Percentiles rank a stretch among this genome's conserved stretches.
Evolutionary conservation across 92 coral and sea anemone genomes (phyloP).

Genomic region (Porites rus): DNA sequence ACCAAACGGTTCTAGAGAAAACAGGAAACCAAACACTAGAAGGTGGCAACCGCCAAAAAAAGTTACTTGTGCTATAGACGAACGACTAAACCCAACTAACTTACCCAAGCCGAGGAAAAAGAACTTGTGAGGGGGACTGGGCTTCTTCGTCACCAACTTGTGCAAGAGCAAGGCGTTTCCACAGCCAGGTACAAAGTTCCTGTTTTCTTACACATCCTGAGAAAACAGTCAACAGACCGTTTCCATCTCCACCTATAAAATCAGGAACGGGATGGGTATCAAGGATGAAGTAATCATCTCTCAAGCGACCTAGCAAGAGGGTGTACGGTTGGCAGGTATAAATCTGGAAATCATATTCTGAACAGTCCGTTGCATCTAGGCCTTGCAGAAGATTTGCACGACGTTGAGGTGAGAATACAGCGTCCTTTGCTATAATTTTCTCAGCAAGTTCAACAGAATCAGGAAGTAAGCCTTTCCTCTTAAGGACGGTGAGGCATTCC

Average conservation of each 20-base stretch:
- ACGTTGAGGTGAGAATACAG: constrained; percentile 4
- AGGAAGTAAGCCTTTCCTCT: constrained; percentile 16
- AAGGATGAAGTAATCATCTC: not conserved
- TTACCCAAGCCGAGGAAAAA: constrained; percentile 4
- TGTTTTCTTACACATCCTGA: not conserved
- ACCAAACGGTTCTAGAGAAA: too few relatives aligned
- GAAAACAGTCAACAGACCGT: not conserved
- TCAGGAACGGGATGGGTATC: constrained; percentile 15
- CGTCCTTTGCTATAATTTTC: constrained; percentile 11
- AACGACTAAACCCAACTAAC: not conserved
- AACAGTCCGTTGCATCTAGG: too few relatives aligned
- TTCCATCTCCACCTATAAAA: constrained; percentile 10
- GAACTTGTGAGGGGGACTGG: constrained; percentile 1
- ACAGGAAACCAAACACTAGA: too few relatives aligned
- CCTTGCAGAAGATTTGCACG: constrained; percentile 3
- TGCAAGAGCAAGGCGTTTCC: not conserved
- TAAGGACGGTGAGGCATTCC: constrained; percentile 5
- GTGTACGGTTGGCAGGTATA: constrained; percentile 17
- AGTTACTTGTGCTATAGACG: too few relatives aligned
- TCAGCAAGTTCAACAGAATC: not conserved
- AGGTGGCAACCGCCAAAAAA: too few relatives aligned
- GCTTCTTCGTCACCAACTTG: not conserved
- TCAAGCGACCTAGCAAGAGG: not conserved
- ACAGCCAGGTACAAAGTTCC: constrained; percentile 7
- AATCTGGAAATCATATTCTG: not conserved